Percentiles rank a stretch among this genome's conserved stretches.
These are phyloP conservation scores for Drosophila subsilvestris DNA, from an alignment of 2,888 invertebrate genomes.

Conservation along the genomic window DNA sequence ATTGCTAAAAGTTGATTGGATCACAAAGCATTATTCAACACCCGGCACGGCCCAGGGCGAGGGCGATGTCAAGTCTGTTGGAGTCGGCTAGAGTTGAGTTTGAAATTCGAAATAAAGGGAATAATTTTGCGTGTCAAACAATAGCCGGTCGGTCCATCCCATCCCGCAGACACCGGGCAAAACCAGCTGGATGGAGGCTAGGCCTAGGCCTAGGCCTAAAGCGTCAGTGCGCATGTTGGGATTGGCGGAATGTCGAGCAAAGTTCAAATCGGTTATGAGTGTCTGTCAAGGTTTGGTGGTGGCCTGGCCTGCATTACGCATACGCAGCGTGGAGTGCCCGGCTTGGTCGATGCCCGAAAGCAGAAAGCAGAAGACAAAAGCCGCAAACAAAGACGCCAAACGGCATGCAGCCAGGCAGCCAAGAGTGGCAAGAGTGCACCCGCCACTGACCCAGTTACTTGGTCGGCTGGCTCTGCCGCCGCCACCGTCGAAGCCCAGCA, in stretches of 20 bases:
- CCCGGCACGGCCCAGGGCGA: slow-evolving; percentile 45
- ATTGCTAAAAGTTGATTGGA: slow-evolving; percentile 77
- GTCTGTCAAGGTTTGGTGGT: slow-evolving; percentile 60
- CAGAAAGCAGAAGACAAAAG: slow-evolving; percentile 57
- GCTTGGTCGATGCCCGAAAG: slow-evolving; percentile 6
- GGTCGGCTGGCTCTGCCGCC: slow-evolving; percentile 53
- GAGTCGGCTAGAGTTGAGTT: slow-evolving; percentile 54
- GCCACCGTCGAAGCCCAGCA: slow-evolving; percentile 60
- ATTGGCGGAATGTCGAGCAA: slow-evolving; percentile 14
- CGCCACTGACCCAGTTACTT: slow-evolving; percentile 79
- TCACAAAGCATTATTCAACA: slow-evolving; percentile 80
- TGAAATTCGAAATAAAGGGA: slow-evolving; percentile 13
- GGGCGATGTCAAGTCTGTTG: slow-evolving; percentile 59
- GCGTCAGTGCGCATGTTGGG: not conserved
- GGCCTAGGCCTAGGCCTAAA: not conserved
- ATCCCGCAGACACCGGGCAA: slow-evolving; percentile 20
- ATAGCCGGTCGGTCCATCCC: slow-evolving; percentile 3
- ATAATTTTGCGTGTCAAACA: slow-evolving; percentile 56
- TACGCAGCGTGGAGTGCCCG: slow-evolving; percentile 42
- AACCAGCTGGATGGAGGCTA: slow-evolving; percentile 1
- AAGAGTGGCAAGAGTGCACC: slow-evolving; percentile 44
- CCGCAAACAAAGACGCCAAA: slow-evolving; percentile 53
- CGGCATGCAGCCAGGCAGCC: slow-evolving; percentile 20
- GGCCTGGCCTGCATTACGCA: slow-evolving; percentile 45
- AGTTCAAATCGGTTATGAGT: slow-evolving; percentile 50